Evolutionary conservation across 2,113 vertebrate species (phyloP), one percentile per base, ranked within the genome.

Genomic region (Antigone vipio): DNA sequence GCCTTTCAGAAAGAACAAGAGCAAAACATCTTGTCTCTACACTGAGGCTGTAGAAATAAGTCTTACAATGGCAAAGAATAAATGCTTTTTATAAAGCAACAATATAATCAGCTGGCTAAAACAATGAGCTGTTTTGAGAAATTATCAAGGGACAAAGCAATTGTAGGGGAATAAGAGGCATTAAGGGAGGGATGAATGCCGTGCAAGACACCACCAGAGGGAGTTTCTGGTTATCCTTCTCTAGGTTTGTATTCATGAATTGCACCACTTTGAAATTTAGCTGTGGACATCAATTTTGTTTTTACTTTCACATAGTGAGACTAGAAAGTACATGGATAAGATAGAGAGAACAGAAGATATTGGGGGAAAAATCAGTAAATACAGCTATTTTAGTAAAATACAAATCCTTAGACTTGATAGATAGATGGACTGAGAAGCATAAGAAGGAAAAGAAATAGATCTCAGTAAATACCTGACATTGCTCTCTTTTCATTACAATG

Each of bases 111-210:
- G 19, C 30, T 92, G 69, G 64, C 82, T 88, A 91, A 95, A 91
- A 92, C 83, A 95, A 92, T 77, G 52, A 91, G 38, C n/a, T 74
- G n/a, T 84, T 90, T 86, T 86, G 69, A 78, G 59, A 78, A 88
- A 72, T 23, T 82, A 60, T 87, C 74, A 86, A 72, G 16, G 49
- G 71, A 85, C 81, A 93, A 93, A 89, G 67, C 27, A 88, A 68
- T 78, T 60, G 38, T 75, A 69, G 95, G 49, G 45, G 59, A 79
- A 9, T 79, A 85, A 93, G 64, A 91, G 7, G 42, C 44, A 58
- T 74, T 84, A 81, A 66, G 5, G 4, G 42, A 59, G 52, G 64
- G 88, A 92, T 63, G 7, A 88, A 90, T 56, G 79, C 24, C 40
- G 40, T 29, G 64, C 85, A 67, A 55, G 79, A 72, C 59, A 90